Base-by-base conservation (phyloP, 37 sponge, comb jelly and placozoan species). In the Tethya wilhelma region DNA sequence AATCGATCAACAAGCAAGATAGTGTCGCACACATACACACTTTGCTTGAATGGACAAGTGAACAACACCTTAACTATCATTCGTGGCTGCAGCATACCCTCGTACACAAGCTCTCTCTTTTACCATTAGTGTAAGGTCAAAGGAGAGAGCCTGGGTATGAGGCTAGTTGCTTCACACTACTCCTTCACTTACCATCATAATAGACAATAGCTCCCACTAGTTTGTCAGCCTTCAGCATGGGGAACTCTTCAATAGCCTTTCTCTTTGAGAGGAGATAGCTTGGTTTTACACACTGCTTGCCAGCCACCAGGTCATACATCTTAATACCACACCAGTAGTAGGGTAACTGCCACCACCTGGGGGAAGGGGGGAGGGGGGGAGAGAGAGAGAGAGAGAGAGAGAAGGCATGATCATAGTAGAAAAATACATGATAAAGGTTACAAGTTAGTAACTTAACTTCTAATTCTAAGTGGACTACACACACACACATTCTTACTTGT, bases 321-420 rank as follows among this genome's bases (percentile, higher is more conserved):
- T 97, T 96, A 25, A 96, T 94, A 3, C 99, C 99, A 2, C 78
- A 81, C 86, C 90, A 99, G 85, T 80, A 99, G 75, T 99, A 99
- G 22, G 97, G 97, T 2, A 99, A 46, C 91, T 94, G 93, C 99
- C 99, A 99, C 95, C 95, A 96, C 55, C 93, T 95, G 64, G 64
- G 40, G 44, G 19, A 6, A 11, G 14, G 29, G 11, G 32, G 38
- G 8, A 66, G 38, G 67, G 67, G 36, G 67, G 38, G 19, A 29
- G 38, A 32, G 36, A 30, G 37, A 29, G 26, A 25, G 30, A 63
- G 64, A 17, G 56, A 23, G 25, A 26, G 53, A 49, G 9, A 49
- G 53, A 9, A 62, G 30, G 7, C 9, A 8, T 28, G 29, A 8
- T 23, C 53, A 49, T 14, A 19, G 14, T 49, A 49, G 53, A 49